Base-by-base conservation (phyloP, 2,797 vertebrate species). In the Margarornis squamiger region DNA sequence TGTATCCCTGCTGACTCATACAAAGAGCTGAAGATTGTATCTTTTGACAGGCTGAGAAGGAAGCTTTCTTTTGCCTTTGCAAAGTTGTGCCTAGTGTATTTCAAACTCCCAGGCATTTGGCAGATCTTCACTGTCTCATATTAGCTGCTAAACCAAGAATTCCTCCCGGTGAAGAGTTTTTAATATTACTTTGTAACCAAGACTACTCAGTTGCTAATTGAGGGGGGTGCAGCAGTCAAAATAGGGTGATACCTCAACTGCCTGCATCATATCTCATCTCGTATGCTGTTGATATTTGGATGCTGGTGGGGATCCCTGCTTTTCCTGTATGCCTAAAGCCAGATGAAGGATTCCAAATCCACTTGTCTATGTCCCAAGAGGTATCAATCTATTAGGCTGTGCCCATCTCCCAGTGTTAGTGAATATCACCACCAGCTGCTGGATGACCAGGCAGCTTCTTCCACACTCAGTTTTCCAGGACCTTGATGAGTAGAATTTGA, bases 21-120 rank as follows among this genome's bases (percentile, higher is more conserved):
- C 13, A 51, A 79, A 78, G 58, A 81, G 38, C 2, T 86, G 36
- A 73, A 89, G 55, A 67, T 30, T 70, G 8, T 73, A 39, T 74
- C 63, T 91, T 85, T 86, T 91, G 90, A 89, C 85, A 91, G 58
- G 27, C 78, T 86, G 85, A 83, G 75, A 85, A 92, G 76, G 65
- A 70, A 70, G 10, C 5, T 86, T 92, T 74, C 68, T 90, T 86
- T 80, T 68, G 16, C 81, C 54, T 80, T 80, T 90, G 58, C 34
- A 46, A 95, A 91, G 87, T 96, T 94, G 75, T 94, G 75, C 88
- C 88, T 92, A 84, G 52, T 90, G 73, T 63, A 26, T 94, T 88
- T 90, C 62, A 75, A 92, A 86, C 93, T 94, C 66, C 34, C 21
- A 63, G 68, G 39, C 38, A 72, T 71, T 83, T 96, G 93, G 82